A percentile compares a stretch with the other conserved stretches of the same genome.
Evolutionary conservation across 2,888 invertebrate genomes (phyloP).

Genomic region (Heliconius ethilla): DNA sequence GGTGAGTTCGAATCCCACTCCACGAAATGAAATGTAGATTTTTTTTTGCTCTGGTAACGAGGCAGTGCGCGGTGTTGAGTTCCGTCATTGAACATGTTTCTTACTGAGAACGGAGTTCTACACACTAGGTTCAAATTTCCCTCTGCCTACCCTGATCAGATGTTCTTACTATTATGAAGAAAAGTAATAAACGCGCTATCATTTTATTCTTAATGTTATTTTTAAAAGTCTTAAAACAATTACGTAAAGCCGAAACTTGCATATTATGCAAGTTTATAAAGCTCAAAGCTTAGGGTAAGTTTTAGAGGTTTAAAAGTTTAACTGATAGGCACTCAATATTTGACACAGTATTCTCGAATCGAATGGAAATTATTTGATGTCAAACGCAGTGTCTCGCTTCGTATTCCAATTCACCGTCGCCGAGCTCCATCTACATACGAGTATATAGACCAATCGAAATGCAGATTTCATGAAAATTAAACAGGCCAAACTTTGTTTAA

Average conservation of each 20-base stretch:
- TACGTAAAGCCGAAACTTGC: too few relatives aligned
- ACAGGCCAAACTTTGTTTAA: background rate
- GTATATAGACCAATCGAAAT: conserved; percentile 22
- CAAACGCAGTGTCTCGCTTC: conserved; percentile 47
- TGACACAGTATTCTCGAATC: conserved; percentile 36
- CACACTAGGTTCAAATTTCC: too few relatives aligned
- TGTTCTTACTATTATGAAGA: background rate
- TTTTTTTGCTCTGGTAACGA: too few relatives aligned
- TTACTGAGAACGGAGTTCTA: too few relatives aligned
- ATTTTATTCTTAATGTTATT: background rate
- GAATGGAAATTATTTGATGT: conserved; percentile 50
- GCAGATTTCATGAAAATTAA: conserved; percentile 20
- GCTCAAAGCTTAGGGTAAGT: background rate
- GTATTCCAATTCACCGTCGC: conserved; percentile 44
- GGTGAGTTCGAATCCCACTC: too few relatives aligned
- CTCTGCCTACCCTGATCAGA: too few relatives aligned
- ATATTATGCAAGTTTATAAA: background rate
- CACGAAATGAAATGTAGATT: too few relatives aligned
- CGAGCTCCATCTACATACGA: conserved; percentile 25
- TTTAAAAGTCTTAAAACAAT: background rate
- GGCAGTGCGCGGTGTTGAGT: too few relatives aligned
- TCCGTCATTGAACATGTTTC: too few relatives aligned
- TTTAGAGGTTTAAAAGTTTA: conserved; percentile 8
- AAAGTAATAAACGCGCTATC: background rate
- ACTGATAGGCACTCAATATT: conserved; percentile 14